Evolutionary conservation across 1,140 invertebrate genomes (phyloP).

Genomic region (Sesamia nonagrioides): DNA sequence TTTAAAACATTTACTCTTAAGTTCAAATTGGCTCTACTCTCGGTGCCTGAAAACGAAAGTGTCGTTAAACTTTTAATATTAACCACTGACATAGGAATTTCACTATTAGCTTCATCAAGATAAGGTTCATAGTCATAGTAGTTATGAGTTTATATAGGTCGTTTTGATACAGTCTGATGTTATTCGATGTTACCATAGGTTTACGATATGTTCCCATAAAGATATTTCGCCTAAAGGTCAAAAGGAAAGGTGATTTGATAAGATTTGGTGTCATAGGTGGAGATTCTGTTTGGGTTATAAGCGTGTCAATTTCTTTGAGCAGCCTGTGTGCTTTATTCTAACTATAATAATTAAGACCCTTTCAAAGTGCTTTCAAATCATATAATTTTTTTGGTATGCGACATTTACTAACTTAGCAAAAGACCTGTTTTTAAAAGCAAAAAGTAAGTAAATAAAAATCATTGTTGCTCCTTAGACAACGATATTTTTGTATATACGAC

Average conservation of each 20-base stretch:
- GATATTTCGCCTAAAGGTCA: neutral
- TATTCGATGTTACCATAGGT: slow-evolving; percentile 9
- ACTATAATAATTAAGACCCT: no score
- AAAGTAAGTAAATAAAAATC: no score
- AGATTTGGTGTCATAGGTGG: neutral
- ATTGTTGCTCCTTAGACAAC: no score
- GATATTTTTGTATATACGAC: no score
- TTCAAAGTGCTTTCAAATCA: no score
- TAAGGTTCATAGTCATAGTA: slow-evolving; percentile 3
- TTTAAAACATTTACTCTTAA: neutral
- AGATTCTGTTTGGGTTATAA: neutral
- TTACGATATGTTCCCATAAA: neutral
- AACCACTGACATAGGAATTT: neutral
- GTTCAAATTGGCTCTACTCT: neutral
- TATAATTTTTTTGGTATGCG: no score
- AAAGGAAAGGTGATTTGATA: neutral
- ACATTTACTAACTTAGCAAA: no score
- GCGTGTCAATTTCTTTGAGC: no score
- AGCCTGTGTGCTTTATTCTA: no score
- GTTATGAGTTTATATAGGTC: neutral
- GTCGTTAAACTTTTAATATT: slow-evolving; percentile 43
- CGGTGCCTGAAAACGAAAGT: slow-evolving; percentile 21
- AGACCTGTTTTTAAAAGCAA: no score
- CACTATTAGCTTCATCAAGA: neutral
- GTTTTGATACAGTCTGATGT: neutral